Percentiles rank a stretch among this genome's conserved stretches.
These are phyloP conservation scores for Sebastes aleutianus DNA, from an alignment of 2,797 vertebrate genomes.

Conservation along the genomic window DNA sequence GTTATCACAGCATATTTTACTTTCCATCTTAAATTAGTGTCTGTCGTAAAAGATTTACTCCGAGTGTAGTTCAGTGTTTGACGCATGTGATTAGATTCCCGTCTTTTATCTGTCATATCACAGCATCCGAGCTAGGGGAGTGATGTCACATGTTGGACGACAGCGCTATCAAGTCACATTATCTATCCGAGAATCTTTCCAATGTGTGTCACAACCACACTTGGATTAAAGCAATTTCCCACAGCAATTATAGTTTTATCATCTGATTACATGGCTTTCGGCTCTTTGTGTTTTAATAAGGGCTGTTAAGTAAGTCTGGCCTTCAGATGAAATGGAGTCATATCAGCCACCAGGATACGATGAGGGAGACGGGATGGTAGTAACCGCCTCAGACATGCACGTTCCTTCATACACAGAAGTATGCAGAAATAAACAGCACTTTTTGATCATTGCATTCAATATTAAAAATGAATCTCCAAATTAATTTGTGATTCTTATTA, in stretches of 20 bases:
- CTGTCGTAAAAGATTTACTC: not conserved
- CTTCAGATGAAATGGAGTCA: slow-evolving; percentile 42
- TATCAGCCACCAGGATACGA: slow-evolving; percentile 19
- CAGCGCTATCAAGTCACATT: slow-evolving; percentile 22
- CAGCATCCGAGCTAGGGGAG: not conserved
- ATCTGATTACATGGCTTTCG: slow-evolving; percentile 67
- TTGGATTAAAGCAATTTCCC: slow-evolving; percentile 63
- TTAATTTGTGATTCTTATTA: not conserved
- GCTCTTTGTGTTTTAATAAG: slow-evolving; percentile 64
- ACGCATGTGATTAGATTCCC: not conserved
- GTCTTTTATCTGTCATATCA: slow-evolving; percentile 15
- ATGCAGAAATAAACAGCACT: not conserved
- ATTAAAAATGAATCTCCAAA: not conserved
- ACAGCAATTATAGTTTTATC: slow-evolving; percentile 66
- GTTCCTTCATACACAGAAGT: not conserved
- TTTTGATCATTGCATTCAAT: not conserved
- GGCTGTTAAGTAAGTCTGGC: slow-evolving; percentile 52
- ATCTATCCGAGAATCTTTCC: slow-evolving; percentile 40
- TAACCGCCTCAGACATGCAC: not conserved
- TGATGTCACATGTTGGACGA: slow-evolving; percentile 22
- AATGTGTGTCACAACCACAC: slow-evolving; percentile 54
- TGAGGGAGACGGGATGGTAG: slow-evolving; percentile 4
- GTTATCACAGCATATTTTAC: slow-evolving; percentile 50
- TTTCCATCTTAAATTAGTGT: slow-evolving; percentile 21
- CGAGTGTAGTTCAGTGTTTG: not conserved